Evolutionary conservation across 2,797 vertebrate genomes (phyloP).

Genomic region (Mormyrus proboscirostris): DNA sequence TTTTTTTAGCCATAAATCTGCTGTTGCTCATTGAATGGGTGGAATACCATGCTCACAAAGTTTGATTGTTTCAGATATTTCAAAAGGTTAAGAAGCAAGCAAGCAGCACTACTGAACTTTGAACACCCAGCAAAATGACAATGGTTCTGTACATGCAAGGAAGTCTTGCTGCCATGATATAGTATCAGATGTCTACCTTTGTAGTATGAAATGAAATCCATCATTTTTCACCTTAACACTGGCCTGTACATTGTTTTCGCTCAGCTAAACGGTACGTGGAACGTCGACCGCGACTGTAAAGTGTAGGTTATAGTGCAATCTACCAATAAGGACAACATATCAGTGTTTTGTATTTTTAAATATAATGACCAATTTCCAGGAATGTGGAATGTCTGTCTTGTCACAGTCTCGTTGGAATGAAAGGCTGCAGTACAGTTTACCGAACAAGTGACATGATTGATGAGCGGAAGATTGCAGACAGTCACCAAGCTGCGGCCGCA

Average conservation of each 20-base stretch:
- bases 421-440: neutral
- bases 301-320: neutral
- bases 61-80: neutral
- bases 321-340: neutral
- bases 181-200: neutral
- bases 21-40: neutral
- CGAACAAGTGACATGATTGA: neutral
- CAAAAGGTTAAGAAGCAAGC: neutral
- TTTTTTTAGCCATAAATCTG: neutral
- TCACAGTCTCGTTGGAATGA: neutral
- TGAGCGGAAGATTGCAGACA: neutral
- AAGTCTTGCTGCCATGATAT: neutral
- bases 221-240: neutral
- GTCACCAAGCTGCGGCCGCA: neutral
- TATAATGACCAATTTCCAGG: neutral
- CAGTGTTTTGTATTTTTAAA: neutral
- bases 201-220: neutral
- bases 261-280: neutral
- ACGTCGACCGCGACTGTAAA: neutral
- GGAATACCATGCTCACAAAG: neutral
- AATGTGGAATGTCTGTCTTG: neutral
- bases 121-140: neutral
- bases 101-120: neutral
- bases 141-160: neutral
- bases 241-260: neutral